Percentiles rank a stretch among this genome's conserved stretches.
These are phyloP conservation scores for Elachura formosa DNA, from an alignment of 2,113 vertebrate species.

Conservation along the genomic window DNA sequence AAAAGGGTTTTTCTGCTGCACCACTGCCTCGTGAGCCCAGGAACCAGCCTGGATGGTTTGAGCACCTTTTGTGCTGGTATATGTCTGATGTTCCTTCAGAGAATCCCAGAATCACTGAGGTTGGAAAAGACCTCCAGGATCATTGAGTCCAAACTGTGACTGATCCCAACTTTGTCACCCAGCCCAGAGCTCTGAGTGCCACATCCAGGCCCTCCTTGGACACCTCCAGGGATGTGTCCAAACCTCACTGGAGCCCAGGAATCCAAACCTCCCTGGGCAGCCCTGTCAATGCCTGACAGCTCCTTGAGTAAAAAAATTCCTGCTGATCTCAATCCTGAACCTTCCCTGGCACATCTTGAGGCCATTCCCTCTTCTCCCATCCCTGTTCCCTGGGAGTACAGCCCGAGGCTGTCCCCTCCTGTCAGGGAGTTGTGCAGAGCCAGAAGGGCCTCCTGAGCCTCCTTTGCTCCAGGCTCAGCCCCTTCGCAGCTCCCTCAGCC, in stretches of 20 bases:
- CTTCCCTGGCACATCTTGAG: rapidly evolving
- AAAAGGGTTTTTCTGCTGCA: neutral
- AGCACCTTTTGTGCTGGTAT: neutral
- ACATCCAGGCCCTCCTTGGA: neutral
- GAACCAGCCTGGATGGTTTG: neutral
- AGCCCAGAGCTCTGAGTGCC: neutral
- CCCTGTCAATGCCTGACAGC: rapidly evolving
- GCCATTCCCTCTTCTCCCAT: neutral
- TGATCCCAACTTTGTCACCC: neutral
- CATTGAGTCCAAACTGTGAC: rapidly evolving
- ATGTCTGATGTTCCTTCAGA: neutral
- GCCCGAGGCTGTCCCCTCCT: rapidly evolving
- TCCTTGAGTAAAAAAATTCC: neutral
- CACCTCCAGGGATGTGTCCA: neutral
- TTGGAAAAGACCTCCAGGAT: neutral
- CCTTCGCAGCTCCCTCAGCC: neutral
- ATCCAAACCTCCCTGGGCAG: neutral
- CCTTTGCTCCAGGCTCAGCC: neutral
- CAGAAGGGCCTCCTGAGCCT: neutral
- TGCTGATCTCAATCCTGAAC: neutral
- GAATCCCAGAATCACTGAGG: neutral
- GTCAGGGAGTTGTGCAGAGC: neutral
- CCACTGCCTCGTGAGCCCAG: neutral
- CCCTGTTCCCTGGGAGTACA: neutral
- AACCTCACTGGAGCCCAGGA: neutral